These are phyloP conservation scores for Rhinella marina DNA, from an alignment of 2,797 vertebrate genomes.

Conservation along the genomic window DNA sequence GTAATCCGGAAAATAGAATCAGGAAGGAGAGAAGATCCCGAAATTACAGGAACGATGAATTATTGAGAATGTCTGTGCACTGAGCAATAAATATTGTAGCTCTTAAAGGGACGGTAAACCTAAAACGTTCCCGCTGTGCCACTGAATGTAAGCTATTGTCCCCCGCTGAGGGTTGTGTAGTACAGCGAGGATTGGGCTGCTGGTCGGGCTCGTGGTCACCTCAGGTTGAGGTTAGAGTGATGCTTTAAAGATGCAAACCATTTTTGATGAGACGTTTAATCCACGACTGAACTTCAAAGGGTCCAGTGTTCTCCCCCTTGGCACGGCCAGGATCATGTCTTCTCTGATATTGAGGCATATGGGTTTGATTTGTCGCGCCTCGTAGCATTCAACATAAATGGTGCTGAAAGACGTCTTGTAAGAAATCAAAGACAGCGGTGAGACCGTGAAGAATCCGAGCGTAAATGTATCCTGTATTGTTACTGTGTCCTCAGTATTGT, in stretches of 20 bases:
- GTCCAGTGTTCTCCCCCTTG: background rate
- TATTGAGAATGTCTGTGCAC: background rate
- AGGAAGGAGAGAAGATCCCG: background rate
- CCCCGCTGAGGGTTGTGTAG: background rate
- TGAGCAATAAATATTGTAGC: background rate
- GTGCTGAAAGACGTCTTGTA: background rate
- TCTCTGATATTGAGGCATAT: conserved; percentile 28
- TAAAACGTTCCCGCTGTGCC: background rate
- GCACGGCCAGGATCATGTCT: conserved; percentile 27
- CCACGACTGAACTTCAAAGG: conserved; percentile 42
- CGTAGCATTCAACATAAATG: conserved; percentile 31
- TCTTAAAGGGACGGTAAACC: background rate
- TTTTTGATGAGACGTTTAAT: background rate
- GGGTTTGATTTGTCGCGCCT: conserved; percentile 46
- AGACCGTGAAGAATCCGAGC: background rate
- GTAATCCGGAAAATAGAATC: background rate
- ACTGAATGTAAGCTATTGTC: background rate
- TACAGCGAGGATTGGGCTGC: background rate
- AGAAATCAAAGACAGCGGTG: conserved; percentile 43
- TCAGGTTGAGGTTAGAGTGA: background rate
- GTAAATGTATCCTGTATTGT: background rate
- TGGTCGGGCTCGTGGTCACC: background rate
- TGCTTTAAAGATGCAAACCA: background rate
- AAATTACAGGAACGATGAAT: background rate
- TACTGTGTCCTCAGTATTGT: too few species aligned